Percentiles rank a stretch among this genome's conserved stretches.
phyloP scores from a whole-genome alignment of 1,140 invertebrate species.

The Panagrolaimus sp. region DNA sequence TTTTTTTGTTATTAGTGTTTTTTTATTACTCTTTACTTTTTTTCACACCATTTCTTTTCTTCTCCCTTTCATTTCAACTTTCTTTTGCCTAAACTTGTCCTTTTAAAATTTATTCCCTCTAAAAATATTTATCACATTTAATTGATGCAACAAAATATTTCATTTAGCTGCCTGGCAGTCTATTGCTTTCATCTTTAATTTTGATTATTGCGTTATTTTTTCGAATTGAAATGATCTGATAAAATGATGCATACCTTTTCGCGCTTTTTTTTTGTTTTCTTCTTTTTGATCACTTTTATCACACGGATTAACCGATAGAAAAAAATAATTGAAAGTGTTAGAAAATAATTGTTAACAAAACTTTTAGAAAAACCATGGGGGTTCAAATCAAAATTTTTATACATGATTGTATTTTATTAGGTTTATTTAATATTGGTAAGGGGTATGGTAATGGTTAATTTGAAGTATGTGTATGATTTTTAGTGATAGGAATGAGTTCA shows the following conservation, averaged over 20 bases:
- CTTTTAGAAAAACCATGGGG: not conserved
- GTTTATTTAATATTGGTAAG: not conserved
- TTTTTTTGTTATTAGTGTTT: too few relatives aligned
- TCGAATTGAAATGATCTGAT: not conserved
- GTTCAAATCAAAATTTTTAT: not conserved
- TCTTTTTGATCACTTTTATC: not conserved
- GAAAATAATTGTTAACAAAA: not conserved
- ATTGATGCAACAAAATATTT: not conserved
- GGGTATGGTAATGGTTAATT: too few relatives aligned
- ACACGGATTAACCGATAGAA: not conserved
- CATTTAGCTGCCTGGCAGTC: not conserved
- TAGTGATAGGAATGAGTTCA: not conserved
- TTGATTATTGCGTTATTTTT: conserved; percentile 5
- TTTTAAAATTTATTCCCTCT: not conserved
- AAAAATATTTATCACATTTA: not conserved
- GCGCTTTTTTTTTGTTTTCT: not conserved
- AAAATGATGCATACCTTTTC: not conserved
- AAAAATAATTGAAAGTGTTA: not conserved
- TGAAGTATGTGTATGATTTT: not conserved
- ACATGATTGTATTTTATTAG: not conserved
- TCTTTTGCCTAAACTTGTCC: too few relatives aligned
- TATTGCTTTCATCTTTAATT: not conserved
- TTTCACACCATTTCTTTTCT: too few relatives aligned
- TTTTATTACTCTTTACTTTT: not conserved
- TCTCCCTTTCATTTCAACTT: too few relatives aligned